phyloP scores from a whole-genome alignment of 2,113 vertebrate genomes.

The Pontoporia blainvillei region DNA sequence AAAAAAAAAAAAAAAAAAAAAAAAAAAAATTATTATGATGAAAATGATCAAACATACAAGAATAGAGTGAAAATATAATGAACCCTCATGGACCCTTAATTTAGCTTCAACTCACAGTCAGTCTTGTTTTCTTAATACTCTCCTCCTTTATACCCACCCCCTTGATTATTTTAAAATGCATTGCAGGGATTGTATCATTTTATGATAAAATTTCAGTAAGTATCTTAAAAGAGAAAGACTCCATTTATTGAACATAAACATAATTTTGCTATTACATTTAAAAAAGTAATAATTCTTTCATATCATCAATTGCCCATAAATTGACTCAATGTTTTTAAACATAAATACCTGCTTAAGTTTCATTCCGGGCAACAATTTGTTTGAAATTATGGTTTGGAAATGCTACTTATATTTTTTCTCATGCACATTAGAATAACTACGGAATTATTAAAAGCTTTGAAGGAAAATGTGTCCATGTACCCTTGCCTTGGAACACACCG shows the following conservation, averaged over 20 bases:
- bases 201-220: background rate
- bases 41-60: background rate
- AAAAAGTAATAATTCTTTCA: constrained; percentile 14
- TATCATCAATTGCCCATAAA: background rate
- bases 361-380: background rate
- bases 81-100: background rate
- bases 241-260: background rate
- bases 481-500: background rate
- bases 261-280: background rate
- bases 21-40: no score
- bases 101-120: background rate
- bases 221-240: background rate
- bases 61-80: background rate
- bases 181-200: background rate
- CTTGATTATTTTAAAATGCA: background rate
- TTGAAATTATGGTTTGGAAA: background rate
- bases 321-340: background rate
- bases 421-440: background rate
- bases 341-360: background rate
- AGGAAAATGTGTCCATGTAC: background rate
- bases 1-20: no score
- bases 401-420: background rate
- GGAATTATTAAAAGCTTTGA: background rate
- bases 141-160: background rate
- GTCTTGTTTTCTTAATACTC: background rate